Percentiles rank a stretch among this genome's conserved stretches.
Evolutionary conservation across 2,113 vertebrate species (phyloP).

Genomic region (Anguilla japonica): DNA sequence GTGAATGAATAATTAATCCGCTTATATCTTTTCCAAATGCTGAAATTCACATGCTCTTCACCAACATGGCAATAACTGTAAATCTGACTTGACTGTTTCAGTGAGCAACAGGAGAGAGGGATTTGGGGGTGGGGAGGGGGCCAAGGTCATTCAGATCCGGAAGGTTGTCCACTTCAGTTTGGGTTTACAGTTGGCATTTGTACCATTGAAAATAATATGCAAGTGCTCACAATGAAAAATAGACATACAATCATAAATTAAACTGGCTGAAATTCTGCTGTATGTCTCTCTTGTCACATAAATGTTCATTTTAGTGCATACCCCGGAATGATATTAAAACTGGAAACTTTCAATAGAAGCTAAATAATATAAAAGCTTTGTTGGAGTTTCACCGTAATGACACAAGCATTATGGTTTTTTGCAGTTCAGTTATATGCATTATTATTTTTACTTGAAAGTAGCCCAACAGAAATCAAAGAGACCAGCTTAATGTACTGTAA

Average conservation of each 20-base stretch:
- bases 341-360: neutral
- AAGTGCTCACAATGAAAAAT: slow-evolving; percentile 14
- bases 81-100: slow-evolving; percentile 9
- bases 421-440: neutral
- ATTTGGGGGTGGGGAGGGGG: neutral
- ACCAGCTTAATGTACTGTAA: neutral
- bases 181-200: neutral
- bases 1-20: slow-evolving; percentile 27
- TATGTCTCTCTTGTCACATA: neutral
- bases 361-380: neutral
- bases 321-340: neutral
- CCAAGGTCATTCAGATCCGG: neutral
- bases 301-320: neutral
- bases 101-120: neutral
- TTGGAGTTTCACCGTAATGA: too few relatives aligned
- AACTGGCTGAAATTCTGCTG: neutral
- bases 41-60: slow-evolving; percentile 15
- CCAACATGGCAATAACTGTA: neutral
- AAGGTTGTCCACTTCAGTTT: neutral
- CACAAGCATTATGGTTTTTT: too few relatives aligned
- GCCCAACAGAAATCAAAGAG: neutral
- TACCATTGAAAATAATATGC: slow-evolving; percentile 26
- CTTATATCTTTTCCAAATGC: slow-evolving; percentile 21
- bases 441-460: neutral
- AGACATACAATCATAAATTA: slow-evolving; percentile 17